Base-by-base conservation (phyloP, 2,797 vertebrate species). In the Enteromius afrohamiltoni region DNA sequence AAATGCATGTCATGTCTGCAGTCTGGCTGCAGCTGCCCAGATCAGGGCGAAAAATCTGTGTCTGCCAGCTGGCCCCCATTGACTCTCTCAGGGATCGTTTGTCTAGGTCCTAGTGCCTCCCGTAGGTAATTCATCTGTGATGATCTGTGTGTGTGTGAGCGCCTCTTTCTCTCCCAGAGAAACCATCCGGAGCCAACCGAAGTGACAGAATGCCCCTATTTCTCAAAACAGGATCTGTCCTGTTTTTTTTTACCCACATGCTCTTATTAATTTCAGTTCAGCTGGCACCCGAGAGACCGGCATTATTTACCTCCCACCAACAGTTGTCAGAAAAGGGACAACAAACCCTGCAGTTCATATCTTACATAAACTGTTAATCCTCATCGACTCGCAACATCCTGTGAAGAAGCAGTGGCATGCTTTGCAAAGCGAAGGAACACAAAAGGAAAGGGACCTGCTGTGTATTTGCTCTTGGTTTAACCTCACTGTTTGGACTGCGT, bases 1-100 rank as follows among this genome's bases (percentile, higher is more conserved):
- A 88, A 89, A 90, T 88, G 88, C 90, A 88, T 88, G 89, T 91
- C 86, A 88, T 91, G 88, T 90, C 90, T 90, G 85, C 87, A 88
- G 88, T 87, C 89, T 87, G 85, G 89, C 89, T 89, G 84, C 88
- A 90, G 86, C 87, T 86, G 88, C 87, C 87, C 49, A 64, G 86
- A 88, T 88, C 86, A 82, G 88, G 83, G 81, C 70, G 77, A 86
- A 85, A 88, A 87, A 86, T 87, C 83, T 87, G 80, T 85, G 87
- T 87, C 88, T 89, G 87, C 90, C 90, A 91, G 87, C 90, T 91
- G 89, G 89, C 86, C 87, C 83, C 85, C 87, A 86, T 87, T 89
- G 86, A 90, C 86, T 89, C 90, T 88, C 89, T 91, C 87, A 90
- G 88, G 89, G 87, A 90, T 91, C 85, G 83, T 86, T 89, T 85